phyloP scores from a whole-genome alignment of 2,888 invertebrate genomes.

The Protonemura montana region DNA sequence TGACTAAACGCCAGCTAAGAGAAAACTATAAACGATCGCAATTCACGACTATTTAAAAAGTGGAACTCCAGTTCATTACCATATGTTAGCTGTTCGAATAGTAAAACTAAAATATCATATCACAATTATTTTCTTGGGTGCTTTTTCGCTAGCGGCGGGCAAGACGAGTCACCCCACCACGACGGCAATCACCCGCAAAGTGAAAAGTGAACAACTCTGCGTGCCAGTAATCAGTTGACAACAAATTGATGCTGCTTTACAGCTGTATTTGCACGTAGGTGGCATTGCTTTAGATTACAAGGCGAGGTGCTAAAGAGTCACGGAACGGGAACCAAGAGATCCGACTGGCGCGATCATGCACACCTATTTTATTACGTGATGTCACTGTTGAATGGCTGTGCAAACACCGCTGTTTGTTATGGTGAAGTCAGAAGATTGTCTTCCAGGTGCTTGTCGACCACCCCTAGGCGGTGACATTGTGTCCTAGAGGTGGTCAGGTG shows the following conservation, averaged over 20 bases:
- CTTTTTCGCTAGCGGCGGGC: background rate
- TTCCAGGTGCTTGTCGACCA: background rate
- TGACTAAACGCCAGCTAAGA: background rate
- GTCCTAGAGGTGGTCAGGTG: too few relatives aligned
- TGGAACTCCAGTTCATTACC: background rate
- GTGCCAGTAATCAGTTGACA: background rate
- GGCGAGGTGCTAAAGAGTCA: too few relatives aligned
- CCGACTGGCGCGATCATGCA: background rate
- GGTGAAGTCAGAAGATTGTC: too few relatives aligned
- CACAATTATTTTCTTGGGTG: background rate
- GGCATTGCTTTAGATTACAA: background rate
- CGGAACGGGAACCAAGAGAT: background rate
- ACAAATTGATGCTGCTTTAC: background rate
- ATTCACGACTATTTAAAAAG: background rate
- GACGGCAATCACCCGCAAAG: background rate
- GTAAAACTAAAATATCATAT: background rate
- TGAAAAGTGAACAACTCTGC: background rate
- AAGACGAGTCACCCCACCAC: background rate
- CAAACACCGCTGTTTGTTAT: too few relatives aligned
- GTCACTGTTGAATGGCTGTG: background rate
- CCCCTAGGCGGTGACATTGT: background rate
- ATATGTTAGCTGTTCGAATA: background rate
- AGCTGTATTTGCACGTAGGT: background rate
- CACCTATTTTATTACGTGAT: background rate
- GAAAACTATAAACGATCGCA: background rate